Base-by-base conservation (phyloP, 2,113 vertebrate genomes). In the Falco punctatus region DNA sequence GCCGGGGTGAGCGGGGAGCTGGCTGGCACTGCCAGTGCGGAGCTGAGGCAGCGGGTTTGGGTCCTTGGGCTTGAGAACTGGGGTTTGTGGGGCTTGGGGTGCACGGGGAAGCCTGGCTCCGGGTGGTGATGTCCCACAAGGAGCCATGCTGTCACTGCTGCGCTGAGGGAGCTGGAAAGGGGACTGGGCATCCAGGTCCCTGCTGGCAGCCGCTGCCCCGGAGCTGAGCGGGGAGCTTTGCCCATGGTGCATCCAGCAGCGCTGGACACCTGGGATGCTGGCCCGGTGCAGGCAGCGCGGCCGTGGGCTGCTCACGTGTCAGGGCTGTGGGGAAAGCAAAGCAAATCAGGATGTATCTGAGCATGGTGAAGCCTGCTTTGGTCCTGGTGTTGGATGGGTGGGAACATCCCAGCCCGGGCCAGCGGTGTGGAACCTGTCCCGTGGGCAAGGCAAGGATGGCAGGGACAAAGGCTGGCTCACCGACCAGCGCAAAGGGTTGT, bases 311-410 rank as follows among this genome's bases (percentile, higher is more conserved):
- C 54, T 52, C 10, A 1, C 1, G 9, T 14, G 65, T 38, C 38
- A 38, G 57, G 81, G 44, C 27, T 69, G 18, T 1, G 3, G 58
- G 46, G 30, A 19, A 32, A 24, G 27, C 19, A n/a, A 48, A 70
- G 48, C 1, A 3, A 10, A 3, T 1, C 0, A 15, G 54, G 44
- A 3, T 23, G 69, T 4, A 1, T 6, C 40, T 3, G n/a, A 13
- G 75, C 13, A 0, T 0, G 49, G 40, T 8, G 26, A 66, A 44
- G 62, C 11, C 15, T 8, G 6, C 38, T 42, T 14, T 5, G 1
- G 1, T 15, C 27, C 28, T 2, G 9, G 33, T 3, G 1, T 0
- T 7, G 58, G 14, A 72, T 19, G 19, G 13, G 3, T 23, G 17
- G 24, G 46, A 55, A 12, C 0, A 0, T 15, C 52, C 64, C 54